Conservation (phyloP, 30 jellyfish, hydroid and myxozoan species). For the Turritopsis dohrnii region DNA sequence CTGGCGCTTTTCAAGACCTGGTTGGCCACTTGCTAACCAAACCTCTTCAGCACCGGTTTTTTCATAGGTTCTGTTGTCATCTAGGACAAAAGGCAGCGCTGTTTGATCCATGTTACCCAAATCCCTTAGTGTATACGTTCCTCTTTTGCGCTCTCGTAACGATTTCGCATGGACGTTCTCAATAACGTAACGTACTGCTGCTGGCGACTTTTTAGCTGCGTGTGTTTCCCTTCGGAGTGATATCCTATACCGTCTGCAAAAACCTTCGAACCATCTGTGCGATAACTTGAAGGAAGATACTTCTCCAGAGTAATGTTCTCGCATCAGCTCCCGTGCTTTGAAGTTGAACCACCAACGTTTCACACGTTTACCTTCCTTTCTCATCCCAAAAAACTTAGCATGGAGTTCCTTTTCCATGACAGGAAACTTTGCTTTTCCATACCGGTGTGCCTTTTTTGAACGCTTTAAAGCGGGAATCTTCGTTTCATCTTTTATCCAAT, state of each 20-base stretch:
- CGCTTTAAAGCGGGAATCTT: background rate
- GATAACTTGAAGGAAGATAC: background rate
- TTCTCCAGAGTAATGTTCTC: background rate
- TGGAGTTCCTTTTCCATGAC: background rate
- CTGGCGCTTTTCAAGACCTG: too few relatives aligned
- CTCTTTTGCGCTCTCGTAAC: conserved; percentile 4
- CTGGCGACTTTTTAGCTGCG: background rate
- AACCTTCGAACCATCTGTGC: background rate
- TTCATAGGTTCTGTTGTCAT: background rate
- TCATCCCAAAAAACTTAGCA: background rate
- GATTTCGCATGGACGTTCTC: background rate
- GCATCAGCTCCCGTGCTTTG: background rate
- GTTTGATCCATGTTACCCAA: conserved; percentile 13
- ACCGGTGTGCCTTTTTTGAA: background rate
- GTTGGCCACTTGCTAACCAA: too few relatives aligned
- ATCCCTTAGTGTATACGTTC: background rate
- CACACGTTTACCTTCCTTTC: background rate
- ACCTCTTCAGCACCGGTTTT: too few relatives aligned
- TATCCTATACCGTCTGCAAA: background rate
- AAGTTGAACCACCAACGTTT: background rate
- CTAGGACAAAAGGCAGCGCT: conserved; percentile 6
- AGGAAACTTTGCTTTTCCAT: background rate
- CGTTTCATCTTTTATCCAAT: background rate
- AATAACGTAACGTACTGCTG: background rate
- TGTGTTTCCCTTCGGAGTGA: background rate